Percentiles rank a stretch among this genome's conserved stretches.
Conservation (phyloP, 2,888 invertebrate genomes). For the Leptinotarsa rubiginosa region DNA sequence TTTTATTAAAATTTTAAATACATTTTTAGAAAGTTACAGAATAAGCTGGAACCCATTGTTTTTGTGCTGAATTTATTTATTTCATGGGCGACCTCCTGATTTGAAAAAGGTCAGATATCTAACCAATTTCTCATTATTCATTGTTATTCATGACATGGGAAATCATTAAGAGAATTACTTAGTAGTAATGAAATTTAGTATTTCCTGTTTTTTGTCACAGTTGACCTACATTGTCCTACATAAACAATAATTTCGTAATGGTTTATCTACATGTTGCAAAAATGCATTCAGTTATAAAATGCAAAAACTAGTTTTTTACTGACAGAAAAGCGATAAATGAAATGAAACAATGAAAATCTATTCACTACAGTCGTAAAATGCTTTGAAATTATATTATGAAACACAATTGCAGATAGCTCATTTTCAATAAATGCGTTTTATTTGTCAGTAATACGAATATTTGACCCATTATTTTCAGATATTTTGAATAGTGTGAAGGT, state of each 20-base stretch:
- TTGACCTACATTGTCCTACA: neutral
- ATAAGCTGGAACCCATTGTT: too few relatives aligned
- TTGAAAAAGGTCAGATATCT: neutral
- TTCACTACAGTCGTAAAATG: slow-evolving; percentile 9
- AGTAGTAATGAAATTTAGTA: slow-evolving; percentile 5
- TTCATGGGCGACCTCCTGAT: neutral
- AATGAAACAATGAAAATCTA: neutral
- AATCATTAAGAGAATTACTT: neutral
- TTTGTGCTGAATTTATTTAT: too few relatives aligned
- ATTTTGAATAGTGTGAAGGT: too few relatives aligned
- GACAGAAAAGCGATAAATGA: neutral
- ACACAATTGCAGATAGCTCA: neutral
- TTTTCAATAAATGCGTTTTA: neutral
- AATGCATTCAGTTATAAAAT: neutral
- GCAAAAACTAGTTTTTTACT: neutral
- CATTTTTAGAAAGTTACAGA: too few relatives aligned
- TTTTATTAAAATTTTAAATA: too few relatives aligned
- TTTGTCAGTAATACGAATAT: too few relatives aligned
- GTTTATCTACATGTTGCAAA: neutral
- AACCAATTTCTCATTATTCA: neutral
- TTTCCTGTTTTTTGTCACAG: slow-evolving; percentile 4
- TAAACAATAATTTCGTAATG: neutral
- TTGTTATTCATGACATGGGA: neutral
- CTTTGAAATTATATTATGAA: neutral
- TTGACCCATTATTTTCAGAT: too few relatives aligned